Evolutionary conservation across 2,797 vertebrate species (phyloP), one percentile per base, ranked within the genome.

Genomic region (Poecilia gillii): DNA sequence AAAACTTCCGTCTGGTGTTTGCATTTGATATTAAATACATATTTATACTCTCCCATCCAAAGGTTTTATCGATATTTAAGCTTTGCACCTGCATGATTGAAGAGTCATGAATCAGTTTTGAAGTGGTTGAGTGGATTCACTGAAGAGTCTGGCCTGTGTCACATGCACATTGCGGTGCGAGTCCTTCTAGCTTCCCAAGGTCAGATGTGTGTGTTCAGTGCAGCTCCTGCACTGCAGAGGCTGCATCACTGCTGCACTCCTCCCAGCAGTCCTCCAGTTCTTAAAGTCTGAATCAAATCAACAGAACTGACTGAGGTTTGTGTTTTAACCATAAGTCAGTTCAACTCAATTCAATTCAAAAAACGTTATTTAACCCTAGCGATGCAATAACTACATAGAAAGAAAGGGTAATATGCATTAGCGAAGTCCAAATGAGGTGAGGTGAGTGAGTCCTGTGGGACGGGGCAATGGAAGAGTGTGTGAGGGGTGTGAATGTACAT

Each of bases 111-210:
- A 46, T 55, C 4, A 13, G 6, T 20, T 45, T 59, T 23, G 41
- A 57, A 62, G 62, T 18, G 64, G 31, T 4, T 47, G 33, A 31
- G 55, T 16, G 53, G 75, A 47, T 41, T 18, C n/a, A 77, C 28
- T 6, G 68, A 43, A 49, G 36, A 73, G 6, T 70, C 62, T 11
- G 71, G 53, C 53, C 62, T 78, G 76, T 83, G n/a, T 70, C 20
- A 0, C 33, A 47, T 43, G 68, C 49, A 66, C 72, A 73, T 1
- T 31, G 7, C 78, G 51, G 77, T 23, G 78, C 72, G 75, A 76
- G 57, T 79, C 82, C 81, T 77, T 88, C 87, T 33, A 78, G 76
- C 81, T 74, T 90, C 74, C 79, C 91, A 90, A 93, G 90, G 91
- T 93, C 88, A 78, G 84, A 43, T 75, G 47, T 82, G 80, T 73